Evolutionary conservation across 1,140 invertebrate species (phyloP), one percentile per base, ranked within the genome.

Genomic region (Drosophila melanica): DNA sequence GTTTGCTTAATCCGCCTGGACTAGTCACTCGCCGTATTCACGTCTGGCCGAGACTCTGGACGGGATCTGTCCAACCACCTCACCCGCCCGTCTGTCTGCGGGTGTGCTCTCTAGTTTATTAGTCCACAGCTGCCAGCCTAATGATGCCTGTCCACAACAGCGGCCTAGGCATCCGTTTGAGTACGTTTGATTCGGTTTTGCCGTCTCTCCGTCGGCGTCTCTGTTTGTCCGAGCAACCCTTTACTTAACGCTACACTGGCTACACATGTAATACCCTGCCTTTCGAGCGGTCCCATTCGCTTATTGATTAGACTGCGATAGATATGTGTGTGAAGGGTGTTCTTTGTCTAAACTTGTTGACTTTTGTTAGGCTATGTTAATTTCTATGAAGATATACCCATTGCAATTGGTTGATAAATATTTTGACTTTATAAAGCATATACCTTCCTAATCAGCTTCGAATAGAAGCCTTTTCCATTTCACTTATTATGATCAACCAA

Each of bases 1-100:
- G 82, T 89, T 89, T 89, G 78, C 79, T 65, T 87, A 87, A 87
- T 87, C 84, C 76, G 55, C 71, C 58, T 67, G 51, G 63, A 27
- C 27, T 58, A n/a, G 55, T 12, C n/a, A 50, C 60, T 65, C 63
- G 67, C 65, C 68, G 78, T 76, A 76, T 65, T 76, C 68, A 72
- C 44, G 51, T 69, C 71, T 76, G 57, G 37, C 72, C 53, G 58
- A 59, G 51, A 58, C 72, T 41, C 75, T 50, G 30, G 53, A 45
- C 45, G 58, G 74, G 41, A 41, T 50, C 48, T 16, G 33, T 30
- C 48, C 33, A 33, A 7, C 30, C 23, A 3, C 10, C 1, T 9
- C 33, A n/a, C 33, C 23, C 14, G 18, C 44, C 20, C 16, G 48
- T 59, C 39, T 35, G 47, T 68, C 53, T 48, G 77, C 37, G 55